Conservation (phyloP, 2,797 vertebrate genomes). For the Phrynocephalus vlangalii region DNA sequence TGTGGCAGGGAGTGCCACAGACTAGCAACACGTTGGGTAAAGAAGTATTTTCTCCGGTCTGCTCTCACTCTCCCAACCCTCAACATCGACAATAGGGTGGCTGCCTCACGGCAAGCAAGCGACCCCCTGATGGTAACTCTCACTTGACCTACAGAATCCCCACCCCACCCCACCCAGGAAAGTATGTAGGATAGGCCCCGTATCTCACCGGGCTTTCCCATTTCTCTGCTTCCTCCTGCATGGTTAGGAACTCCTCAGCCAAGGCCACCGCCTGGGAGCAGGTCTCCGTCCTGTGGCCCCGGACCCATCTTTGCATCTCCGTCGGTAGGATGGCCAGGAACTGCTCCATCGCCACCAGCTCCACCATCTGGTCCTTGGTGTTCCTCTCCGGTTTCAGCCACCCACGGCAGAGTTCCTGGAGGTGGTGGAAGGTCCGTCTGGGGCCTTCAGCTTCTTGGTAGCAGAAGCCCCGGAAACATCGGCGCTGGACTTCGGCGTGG, state of each 20-base stretch:
- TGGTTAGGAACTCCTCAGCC: conserved; percentile 7
- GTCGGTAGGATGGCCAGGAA: conserved; percentile 3
- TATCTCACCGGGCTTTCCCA: not conserved
- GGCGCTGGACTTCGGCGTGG: not conserved
- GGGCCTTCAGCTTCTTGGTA: not conserved
- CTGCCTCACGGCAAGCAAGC: too few species aligned
- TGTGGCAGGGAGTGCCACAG: too few species aligned
- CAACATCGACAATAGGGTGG: too few species aligned
- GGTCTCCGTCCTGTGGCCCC: not conserved
- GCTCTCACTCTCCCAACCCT: too few species aligned
- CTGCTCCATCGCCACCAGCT: conserved; percentile 11
- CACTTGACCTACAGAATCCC: too few species aligned
- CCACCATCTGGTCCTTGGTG: conserved; percentile 21
- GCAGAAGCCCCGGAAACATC: not conserved
- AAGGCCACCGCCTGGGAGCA: not conserved
- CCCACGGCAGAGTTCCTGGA: not conserved
- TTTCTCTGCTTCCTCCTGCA: not conserved
- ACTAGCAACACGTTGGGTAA: too few species aligned
- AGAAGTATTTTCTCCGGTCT: too few species aligned
- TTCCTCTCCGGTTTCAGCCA: conserved; percentile 10
- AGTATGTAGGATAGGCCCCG: not conserved
- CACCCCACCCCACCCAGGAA: too few species aligned
- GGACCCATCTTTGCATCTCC: not conserved
- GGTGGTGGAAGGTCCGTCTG: not conserved
- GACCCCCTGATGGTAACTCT: too few species aligned